Conservation (phyloP, 2,113 vertebrate species). For the Rhadina sibilatrix region DNA sequence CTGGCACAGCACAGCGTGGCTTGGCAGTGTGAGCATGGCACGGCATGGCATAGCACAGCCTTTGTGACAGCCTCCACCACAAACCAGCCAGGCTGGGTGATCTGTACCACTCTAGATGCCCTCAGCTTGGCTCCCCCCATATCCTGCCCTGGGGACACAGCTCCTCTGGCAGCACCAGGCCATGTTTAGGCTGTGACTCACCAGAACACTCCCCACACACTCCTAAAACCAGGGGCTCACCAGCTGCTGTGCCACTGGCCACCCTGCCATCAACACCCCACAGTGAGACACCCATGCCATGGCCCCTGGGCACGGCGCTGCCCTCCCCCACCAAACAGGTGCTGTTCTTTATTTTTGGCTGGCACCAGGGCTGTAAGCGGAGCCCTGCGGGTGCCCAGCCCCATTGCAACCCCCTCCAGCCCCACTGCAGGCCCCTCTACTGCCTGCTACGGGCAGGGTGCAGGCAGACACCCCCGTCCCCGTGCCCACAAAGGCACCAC, state of each 20-base stretch:
- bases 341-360: slow-evolving; percentile 68
- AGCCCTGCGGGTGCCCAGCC: not conserved
- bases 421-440: not conserved
- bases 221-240: not conserved
- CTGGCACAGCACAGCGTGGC: no score
- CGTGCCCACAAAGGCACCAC: accelerated
- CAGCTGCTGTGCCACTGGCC: accelerated
- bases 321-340: slow-evolving; percentile 46
- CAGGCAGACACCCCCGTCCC: accelerated
- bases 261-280: accelerated
- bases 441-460: not conserved
- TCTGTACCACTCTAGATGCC: accelerated
- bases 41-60: accelerated
- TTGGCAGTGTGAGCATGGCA: not conserved
- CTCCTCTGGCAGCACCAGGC: not conserved
- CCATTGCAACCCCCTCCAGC: not conserved
- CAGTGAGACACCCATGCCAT: not conserved
- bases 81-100: not conserved
- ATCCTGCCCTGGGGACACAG: accelerated
- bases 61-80: not conserved
- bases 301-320: not conserved
- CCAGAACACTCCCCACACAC: accelerated
- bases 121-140: not conserved
- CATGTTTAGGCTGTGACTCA: not conserved
- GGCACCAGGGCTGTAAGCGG: not conserved